Evolutionary conservation across 2,797 vertebrate species (phyloP), one percentile per base, ranked within the genome.

Genomic region (Clarias platycephalus): DNA sequence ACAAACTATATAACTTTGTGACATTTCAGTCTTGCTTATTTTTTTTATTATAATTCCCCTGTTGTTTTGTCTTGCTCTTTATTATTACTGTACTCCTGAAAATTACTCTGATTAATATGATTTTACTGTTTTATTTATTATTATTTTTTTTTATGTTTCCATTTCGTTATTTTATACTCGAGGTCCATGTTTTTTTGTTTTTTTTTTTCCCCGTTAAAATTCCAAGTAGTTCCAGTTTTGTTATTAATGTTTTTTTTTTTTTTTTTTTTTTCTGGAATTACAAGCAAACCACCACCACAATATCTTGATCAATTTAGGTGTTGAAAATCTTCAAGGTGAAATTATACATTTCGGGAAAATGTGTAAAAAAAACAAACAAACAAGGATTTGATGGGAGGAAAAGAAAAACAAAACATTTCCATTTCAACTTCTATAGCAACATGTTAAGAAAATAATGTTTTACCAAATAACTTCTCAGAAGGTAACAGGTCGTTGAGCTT

Each of bases 101-200:
- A 1, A 64, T 49, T 26, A 18, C 37, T 64, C 22, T 2, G 34
- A 58, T 63, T 53, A 26, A 15, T 71, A 37, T 80, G 72, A 80
- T 84, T 80, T 88, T 86, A 84, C 49, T 64, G 9, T 63, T n/a
- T 8, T 44, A 37, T 68, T 5, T 80, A 37, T 72, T 82, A 16
- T 34, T 64, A 22, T 58, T 49, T 80, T 81, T 5, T 57, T 78
- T 79, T 57, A 72, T 60, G 22, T 71, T 40, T 82, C 22, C 60
- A 26, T 83, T 70, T 22, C 1, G 26, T 77, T 7, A 28, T 87
- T 86, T 88, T 82, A 44, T 44, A 87, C 53, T 84, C 53, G 81
- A 80, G 75, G 57, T 81, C 84, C 82, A 87, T 2, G 71, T 83
- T 62, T 28, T 18, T 12, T 10, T 12, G 2, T 15, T 83, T 62